Conservation (phyloP, 2,888 invertebrate species). For the Limnephilus marmoratus region DNA sequence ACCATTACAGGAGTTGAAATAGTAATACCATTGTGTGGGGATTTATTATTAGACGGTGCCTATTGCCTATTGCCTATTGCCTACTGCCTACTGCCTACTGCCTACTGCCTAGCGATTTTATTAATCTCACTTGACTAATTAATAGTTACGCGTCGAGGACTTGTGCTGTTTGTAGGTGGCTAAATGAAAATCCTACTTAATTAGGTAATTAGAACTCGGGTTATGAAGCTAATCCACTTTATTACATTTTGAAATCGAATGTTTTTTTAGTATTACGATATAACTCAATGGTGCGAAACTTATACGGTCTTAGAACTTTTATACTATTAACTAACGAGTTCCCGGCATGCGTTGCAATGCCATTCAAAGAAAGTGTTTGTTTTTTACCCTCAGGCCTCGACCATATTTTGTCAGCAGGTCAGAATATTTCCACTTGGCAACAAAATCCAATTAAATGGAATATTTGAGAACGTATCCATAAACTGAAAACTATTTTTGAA, state of each 20-base stretch:
- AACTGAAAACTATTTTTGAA: too few relatives aligned
- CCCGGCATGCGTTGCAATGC: too few relatives aligned
- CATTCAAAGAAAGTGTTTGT: too few relatives aligned
- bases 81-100: background rate
- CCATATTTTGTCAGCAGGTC: too few relatives aligned
- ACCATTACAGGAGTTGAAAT: background rate
- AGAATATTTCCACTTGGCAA: too few relatives aligned
- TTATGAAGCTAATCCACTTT: background rate
- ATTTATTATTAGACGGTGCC: constrained; percentile 25
- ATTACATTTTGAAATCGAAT: background rate
- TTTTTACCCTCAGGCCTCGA: too few relatives aligned
- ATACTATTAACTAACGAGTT: too few relatives aligned
- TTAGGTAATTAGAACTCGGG: background rate
- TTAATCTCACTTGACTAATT: constrained; percentile 2
- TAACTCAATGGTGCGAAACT: background rate
- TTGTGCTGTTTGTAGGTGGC: background rate
- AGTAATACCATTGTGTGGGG: background rate
- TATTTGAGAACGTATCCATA: too few relatives aligned
- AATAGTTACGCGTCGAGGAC: background rate
- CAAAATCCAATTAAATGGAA: too few relatives aligned
- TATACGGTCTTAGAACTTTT: too few relatives aligned
- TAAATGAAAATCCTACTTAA: background rate
- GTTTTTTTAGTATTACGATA: background rate
- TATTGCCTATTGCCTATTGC: background rate
- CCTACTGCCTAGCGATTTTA: background rate